Percentiles rank a stretch among this genome's conserved stretches.
These are phyloP conservation scores for Henicopernis longicauda DNA, from an alignment of 2,113 vertebrate genomes.

Conservation along the genomic window DNA sequence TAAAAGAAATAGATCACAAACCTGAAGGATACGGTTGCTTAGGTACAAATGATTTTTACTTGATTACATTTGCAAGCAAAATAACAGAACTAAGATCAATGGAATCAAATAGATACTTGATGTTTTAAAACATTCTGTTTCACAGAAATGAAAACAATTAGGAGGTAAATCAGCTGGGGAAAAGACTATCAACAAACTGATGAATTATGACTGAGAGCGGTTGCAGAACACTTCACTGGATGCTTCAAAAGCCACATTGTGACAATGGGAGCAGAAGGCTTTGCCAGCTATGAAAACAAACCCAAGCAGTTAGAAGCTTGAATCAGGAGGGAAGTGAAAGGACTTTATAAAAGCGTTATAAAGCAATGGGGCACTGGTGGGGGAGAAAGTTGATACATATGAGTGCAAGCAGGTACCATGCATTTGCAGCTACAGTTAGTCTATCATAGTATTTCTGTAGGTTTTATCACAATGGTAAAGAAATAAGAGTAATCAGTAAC, in stretches of 20 bases:
- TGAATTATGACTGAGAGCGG: background rate
- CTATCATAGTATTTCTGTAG: background rate
- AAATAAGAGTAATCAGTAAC: background rate
- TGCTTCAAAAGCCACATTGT: background rate
- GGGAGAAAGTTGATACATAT: background rate
- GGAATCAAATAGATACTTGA: background rate
- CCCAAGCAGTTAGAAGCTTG: background rate
- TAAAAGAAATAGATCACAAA: background rate
- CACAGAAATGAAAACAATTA: conserved; percentile 4
- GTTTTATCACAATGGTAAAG: background rate
- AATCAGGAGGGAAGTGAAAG: background rate
- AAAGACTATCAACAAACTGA: background rate
- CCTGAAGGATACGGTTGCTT: background rate
- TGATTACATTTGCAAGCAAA: background rate
- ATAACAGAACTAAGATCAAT: background rate
- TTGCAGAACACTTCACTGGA: background rate
- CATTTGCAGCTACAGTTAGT: background rate
- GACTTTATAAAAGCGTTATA: background rate
- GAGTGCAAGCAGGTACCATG: background rate
- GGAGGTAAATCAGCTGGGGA: background rate
- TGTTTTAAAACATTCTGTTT: conserved; percentile 4
- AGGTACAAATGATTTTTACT: background rate
- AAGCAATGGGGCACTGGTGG: background rate
- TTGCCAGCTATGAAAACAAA: background rate
- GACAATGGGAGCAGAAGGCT: background rate